These are phyloP conservation scores for Fragum sueziense DNA, from an alignment of 2,888 invertebrate species.

Conservation along the genomic window DNA sequence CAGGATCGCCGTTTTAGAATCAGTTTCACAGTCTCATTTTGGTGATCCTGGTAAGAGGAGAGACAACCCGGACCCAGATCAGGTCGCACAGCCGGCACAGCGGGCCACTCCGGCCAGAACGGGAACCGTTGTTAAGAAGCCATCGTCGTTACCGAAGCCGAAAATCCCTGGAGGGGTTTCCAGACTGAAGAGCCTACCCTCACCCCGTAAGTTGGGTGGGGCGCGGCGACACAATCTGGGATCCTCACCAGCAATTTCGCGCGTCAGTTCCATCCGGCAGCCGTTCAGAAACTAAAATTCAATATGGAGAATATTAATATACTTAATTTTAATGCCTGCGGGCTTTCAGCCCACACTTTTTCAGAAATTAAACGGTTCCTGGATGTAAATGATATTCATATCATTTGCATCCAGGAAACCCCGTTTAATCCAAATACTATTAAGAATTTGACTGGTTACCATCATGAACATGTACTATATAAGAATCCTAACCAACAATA, in stretches of 20 bases:
- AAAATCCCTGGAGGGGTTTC: not conserved
- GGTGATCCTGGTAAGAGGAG: too few species aligned
- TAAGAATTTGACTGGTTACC: not conserved
- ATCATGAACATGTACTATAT: not conserved
- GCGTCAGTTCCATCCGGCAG: not conserved
- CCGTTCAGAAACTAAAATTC: not conserved
- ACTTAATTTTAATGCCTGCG: not conserved
- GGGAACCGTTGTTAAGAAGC: too few species aligned
- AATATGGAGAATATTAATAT: not conserved
- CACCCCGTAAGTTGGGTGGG: not conserved
- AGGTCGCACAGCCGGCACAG: too few species aligned
- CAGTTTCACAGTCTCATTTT: too few species aligned
- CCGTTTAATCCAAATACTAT: not conserved
- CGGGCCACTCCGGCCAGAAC: too few species aligned
- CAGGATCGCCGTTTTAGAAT: too few species aligned
- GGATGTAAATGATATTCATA: not conserved
- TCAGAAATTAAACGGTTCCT: not conserved
- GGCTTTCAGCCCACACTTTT: not conserved
- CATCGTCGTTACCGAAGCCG: too few species aligned
- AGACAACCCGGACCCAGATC: too few species aligned
- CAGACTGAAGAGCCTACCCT: not conserved
- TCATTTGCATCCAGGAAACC: conserved; percentile 19
- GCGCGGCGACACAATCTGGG: not conserved
- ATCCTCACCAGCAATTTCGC: not conserved
- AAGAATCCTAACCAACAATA: not conserved